Evolutionary conservation across 2,797 vertebrate genomes (phyloP).

Genomic region (Arrhamphus sclerolepis): DNA sequence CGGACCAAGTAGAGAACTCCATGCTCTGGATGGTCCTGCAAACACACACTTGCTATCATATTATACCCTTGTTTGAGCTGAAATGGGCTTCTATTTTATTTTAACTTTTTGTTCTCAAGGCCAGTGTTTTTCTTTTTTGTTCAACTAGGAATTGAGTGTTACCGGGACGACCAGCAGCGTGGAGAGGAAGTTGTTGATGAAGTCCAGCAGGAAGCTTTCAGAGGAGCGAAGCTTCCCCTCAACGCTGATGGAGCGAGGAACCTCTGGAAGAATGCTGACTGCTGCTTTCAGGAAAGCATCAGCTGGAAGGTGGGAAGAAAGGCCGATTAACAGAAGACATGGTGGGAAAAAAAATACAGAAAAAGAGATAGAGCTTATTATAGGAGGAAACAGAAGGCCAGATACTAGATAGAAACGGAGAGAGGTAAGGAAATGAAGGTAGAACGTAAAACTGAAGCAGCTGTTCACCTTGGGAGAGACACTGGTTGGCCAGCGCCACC

Average conservation of each 20-base stretch:
- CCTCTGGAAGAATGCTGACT: constrained; percentile 90
- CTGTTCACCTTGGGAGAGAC: constrained; percentile 95
- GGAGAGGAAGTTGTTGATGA: constrained; percentile 93
- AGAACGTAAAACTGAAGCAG: not conserved
- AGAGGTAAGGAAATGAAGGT: not conserved
- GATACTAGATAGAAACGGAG: too few species aligned
- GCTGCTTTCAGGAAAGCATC: constrained; percentile 96
- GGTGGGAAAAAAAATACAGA: not conserved
- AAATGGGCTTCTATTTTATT: too few species aligned
- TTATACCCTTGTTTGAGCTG: too few species aligned
- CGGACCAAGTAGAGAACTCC: constrained; percentile 94
- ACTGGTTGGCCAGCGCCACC: constrained; percentile 96
- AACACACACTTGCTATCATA: too few species aligned
- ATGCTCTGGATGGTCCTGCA: constrained; percentile 95
- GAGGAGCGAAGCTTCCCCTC: constrained; percentile 94
- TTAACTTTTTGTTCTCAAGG: too few species aligned
- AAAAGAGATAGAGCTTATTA: not conserved
- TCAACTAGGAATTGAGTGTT: constrained; percentile 40
- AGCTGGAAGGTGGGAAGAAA: constrained; percentile 84
- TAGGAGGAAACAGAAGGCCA: not conserved
- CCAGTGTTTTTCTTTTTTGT: too few species aligned
- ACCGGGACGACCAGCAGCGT: constrained; percentile 93
- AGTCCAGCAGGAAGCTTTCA: constrained; percentile 91
- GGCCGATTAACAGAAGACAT: not conserved
- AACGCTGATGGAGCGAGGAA: constrained; percentile 90